Evolutionary conservation across 2,113 vertebrate species (phyloP).

Genomic region (Leucopsar rothschildi): DNA sequence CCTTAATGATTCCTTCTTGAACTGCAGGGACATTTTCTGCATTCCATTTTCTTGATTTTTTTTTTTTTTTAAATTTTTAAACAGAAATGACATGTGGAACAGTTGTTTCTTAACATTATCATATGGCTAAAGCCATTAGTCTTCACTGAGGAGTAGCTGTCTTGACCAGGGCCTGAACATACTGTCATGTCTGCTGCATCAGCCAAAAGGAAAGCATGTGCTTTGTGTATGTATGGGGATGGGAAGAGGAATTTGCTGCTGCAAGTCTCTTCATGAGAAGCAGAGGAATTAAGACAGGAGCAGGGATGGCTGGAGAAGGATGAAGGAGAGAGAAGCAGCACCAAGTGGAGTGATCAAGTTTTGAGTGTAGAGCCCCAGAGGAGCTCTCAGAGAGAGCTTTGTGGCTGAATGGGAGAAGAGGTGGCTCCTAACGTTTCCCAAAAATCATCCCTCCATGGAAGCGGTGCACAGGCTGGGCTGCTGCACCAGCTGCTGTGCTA

Average conservation of each 20-base stretch:
- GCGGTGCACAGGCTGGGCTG: neutral
- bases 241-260: neutral
- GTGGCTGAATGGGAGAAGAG: neutral
- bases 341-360: neutral
- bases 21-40: neutral
- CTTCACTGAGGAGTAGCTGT: neutral
- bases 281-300: neutral
- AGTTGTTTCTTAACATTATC: neutral
- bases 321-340: neutral
- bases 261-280: neutral
- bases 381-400: neutral
- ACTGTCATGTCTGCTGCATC: neutral
- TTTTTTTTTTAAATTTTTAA: neutral
- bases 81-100: neutral
- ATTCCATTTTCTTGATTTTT: neutral
- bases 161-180: neutral
- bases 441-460: neutral
- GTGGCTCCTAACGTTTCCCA: neutral
- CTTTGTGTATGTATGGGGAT: accelerated
- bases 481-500: neutral
- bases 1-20: neutral
- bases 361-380: neutral
- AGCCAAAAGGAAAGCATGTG: neutral
- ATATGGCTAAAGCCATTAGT: neutral
- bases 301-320: neutral